These are phyloP conservation scores for Rhincodon typus DNA, from an alignment of 2,797 vertebrate species.

Conservation along the genomic window DNA sequence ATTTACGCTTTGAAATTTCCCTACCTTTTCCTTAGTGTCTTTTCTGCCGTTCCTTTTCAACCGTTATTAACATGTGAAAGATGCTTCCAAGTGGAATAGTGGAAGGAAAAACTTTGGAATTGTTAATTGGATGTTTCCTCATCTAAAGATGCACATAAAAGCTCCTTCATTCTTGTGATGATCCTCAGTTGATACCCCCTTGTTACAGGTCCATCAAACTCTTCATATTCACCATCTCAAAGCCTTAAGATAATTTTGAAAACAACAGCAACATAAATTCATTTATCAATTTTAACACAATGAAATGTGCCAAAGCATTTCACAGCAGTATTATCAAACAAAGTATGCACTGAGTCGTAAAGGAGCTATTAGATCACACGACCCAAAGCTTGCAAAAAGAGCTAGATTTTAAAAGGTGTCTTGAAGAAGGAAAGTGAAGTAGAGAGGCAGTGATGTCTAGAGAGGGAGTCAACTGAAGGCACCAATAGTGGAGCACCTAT, in stretches of 20 bases:
- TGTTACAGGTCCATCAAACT: background rate
- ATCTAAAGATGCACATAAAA: no score
- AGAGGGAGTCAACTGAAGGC: no score
- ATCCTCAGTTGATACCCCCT: background rate
- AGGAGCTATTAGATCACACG: background rate
- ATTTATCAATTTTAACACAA: background rate
- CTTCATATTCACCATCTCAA: background rate
- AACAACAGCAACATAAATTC: background rate
- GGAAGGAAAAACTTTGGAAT: background rate
- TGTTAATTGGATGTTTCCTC: background rate
- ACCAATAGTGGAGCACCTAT: no score
- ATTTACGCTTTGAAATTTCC: background rate
- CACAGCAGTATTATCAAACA: background rate
- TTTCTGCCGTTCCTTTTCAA: background rate
- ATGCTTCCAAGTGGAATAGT: background rate
- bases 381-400: background rate
- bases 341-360: no score
- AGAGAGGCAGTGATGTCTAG: no score
- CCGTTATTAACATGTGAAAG: background rate
- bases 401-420: background rate
- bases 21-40: background rate
- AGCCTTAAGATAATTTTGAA: background rate
- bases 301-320: background rate
- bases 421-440: background rate
- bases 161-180: background rate